Percentiles rank a stretch among this genome's conserved stretches.
phyloP scores from a whole-genome alignment of 2,113 vertebrate genomes.

The Malurus cyaneus region DNA sequence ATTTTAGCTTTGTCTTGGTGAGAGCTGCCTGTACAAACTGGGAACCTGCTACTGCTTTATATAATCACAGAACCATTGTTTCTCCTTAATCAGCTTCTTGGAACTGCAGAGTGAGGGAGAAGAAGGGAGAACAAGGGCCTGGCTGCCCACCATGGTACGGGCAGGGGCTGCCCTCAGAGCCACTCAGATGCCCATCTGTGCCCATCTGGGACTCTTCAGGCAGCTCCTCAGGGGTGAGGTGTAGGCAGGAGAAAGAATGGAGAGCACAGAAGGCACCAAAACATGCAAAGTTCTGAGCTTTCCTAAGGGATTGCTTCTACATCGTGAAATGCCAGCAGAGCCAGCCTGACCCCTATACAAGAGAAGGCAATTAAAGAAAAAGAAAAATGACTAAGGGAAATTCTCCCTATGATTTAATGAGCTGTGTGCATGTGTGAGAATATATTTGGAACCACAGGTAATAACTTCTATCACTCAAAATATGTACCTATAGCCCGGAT shows the following conservation, averaged over 20 bases:
- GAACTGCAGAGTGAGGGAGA: not conserved
- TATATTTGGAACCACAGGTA: not conserved
- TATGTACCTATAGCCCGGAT: not conserved
- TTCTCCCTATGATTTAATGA: not conserved
- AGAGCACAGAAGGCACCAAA: not conserved
- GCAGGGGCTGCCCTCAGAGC: not conserved
- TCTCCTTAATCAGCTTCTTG: not conserved
- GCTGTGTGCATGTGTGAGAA: not conserved
- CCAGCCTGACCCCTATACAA: not conserved
- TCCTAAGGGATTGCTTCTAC: not conserved
- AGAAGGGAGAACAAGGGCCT: not conserved
- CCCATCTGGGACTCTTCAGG: not conserved
- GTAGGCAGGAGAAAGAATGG: not conserved
- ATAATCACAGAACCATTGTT: not conserved
- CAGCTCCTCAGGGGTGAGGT: not conserved
- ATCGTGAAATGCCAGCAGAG: not conserved
- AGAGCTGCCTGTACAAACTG: not conserved
- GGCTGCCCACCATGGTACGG: not conserved
- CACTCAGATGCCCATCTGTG: not conserved
- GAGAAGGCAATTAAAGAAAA: not conserved
- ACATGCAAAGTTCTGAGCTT: not conserved
- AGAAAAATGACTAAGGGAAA: not conserved
- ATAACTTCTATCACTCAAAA: not conserved
- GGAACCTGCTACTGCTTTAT: not conserved
- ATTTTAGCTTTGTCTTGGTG: not conserved